These are phyloP conservation scores for Ispidina lecontei DNA, from an alignment of 2,797 vertebrate species.

Conservation along the genomic window DNA sequence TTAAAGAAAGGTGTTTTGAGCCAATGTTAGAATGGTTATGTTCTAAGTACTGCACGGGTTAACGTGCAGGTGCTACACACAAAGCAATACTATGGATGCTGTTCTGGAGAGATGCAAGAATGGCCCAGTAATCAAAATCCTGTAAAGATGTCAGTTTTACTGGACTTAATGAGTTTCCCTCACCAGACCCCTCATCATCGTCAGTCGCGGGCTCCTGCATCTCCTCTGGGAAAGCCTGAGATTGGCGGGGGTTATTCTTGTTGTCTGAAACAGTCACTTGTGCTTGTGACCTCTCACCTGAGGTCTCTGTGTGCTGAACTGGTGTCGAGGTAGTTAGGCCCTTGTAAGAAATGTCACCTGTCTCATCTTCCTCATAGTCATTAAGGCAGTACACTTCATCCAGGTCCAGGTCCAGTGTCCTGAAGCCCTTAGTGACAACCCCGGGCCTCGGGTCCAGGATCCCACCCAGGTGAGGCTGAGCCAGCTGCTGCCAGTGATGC, in stretches of 20 bases:
- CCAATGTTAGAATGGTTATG: constrained; percentile 23
- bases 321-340: constrained; percentile 83
- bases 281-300: constrained; percentile 89
- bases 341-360: constrained; percentile 86
- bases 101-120: constrained; percentile 76
- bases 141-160: constrained; percentile 79
- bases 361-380: constrained; percentile 95
- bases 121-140: constrained; percentile 81
- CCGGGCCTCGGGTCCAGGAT: constrained; percentile 93
- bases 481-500: constrained; percentile 98
- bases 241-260: constrained; percentile 77
- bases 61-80: constrained; percentile 75
- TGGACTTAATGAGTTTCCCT: constrained; percentile 89
- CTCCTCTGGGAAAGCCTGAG: constrained; percentile 85
- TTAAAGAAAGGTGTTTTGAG: constrained; percentile 21
- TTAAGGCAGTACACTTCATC: constrained; percentile 96
- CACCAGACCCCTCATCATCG: constrained; percentile 93
- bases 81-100: constrained; percentile 74
- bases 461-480: constrained; percentile 94
- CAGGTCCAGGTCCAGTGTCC: constrained; percentile 90
- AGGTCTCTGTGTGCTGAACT: constrained; percentile 87
- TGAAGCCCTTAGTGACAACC: constrained; percentile 97
- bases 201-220: constrained; percentile 81
- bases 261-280: constrained; percentile 80
- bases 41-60: constrained; percentile 52